A percentile compares a stretch with the other conserved stretches of the same genome.
Conservation (phyloP, 1,140 invertebrate genomes). For the Leguminivora glycinivorella region DNA sequence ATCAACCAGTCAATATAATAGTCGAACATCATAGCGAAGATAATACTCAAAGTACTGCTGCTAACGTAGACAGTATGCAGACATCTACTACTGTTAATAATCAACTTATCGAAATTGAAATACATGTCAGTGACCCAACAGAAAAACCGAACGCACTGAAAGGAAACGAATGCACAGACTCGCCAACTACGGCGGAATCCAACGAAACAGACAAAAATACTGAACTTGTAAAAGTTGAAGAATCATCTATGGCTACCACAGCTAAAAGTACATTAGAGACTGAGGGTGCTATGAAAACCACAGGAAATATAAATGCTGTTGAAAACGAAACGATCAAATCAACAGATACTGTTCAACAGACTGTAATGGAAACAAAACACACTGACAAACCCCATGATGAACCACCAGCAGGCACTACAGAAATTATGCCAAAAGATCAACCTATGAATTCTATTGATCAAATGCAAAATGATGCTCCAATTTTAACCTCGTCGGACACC, state of each 20-base stretch:
- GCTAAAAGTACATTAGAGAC: not conserved
- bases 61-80: not conserved
- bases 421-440: not conserved
- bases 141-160: not conserved
- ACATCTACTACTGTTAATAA: not conserved
- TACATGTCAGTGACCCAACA: constrained; percentile 22
- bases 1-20: constrained; percentile 19
- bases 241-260: not conserved
- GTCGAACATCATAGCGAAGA: constrained; percentile 11
- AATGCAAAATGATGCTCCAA: constrained; percentile 21
- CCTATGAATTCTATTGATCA: not conserved
- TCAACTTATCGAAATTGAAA: constrained; percentile 17
- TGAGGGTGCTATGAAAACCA: not conserved
- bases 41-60: not conserved
- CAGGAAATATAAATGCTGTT: not conserved
- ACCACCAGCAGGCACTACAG: not conserved
- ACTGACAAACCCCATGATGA: not conserved
- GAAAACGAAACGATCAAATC: constrained; percentile 4
- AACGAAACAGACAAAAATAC: not conserved
- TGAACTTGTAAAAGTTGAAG: not conserved
- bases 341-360: not conserved
- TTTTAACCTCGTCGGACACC: not conserved
- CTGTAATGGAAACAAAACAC: not conserved
- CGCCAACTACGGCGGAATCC: not conserved
- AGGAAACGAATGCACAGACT: constrained; percentile 8